Evolutionary conservation across 2,888 invertebrate species (phyloP).

Genomic region (Slavum lentiscoides): DNA sequence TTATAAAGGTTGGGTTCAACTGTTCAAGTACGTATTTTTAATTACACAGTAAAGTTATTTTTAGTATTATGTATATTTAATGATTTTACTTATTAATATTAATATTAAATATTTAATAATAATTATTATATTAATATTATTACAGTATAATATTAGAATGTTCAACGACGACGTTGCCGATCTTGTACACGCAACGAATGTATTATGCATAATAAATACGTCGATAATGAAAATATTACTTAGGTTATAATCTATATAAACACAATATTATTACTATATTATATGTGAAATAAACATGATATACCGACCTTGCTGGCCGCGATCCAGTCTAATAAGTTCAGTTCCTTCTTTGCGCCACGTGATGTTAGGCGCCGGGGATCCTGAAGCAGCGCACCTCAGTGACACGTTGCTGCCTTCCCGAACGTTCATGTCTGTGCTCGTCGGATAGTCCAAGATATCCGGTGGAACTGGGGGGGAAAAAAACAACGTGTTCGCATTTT

Average conservation of each 20-base stretch:
- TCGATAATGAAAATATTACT: too few relatives aligned
- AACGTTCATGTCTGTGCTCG: slow-evolving; percentile 85
- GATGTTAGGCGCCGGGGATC: slow-evolving; percentile 81
- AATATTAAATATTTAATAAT: too few relatives aligned
- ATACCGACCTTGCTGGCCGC: slow-evolving; percentile 59
- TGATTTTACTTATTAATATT: too few relatives aligned
- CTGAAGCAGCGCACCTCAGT: slow-evolving; percentile 83
- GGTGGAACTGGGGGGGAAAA: slow-evolving; percentile 71
- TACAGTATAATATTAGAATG: too few relatives aligned
- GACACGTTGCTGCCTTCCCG: slow-evolving; percentile 85
- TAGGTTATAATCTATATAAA: too few relatives aligned
- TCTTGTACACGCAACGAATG: background rate
- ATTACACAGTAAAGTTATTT: too few relatives aligned
- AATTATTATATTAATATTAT: too few relatives aligned
- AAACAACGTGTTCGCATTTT: background rate
- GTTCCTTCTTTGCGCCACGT: slow-evolving; percentile 86
- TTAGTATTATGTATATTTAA: too few relatives aligned
- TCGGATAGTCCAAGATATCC: slow-evolving; percentile 83
- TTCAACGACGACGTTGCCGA: too few relatives aligned
- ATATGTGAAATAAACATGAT: background rate
- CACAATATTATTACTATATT: too few relatives aligned
- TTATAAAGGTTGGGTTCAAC: too few relatives aligned
- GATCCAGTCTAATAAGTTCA: slow-evolving; percentile 64
- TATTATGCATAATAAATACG: background rate
- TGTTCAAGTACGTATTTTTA: too few relatives aligned